A percentile compares a stretch with the other conserved stretches of the same genome.
These are phyloP conservation scores for Synergus japonicus DNA, from an alignment of 2,888 invertebrate genomes.

Conservation along the genomic window DNA sequence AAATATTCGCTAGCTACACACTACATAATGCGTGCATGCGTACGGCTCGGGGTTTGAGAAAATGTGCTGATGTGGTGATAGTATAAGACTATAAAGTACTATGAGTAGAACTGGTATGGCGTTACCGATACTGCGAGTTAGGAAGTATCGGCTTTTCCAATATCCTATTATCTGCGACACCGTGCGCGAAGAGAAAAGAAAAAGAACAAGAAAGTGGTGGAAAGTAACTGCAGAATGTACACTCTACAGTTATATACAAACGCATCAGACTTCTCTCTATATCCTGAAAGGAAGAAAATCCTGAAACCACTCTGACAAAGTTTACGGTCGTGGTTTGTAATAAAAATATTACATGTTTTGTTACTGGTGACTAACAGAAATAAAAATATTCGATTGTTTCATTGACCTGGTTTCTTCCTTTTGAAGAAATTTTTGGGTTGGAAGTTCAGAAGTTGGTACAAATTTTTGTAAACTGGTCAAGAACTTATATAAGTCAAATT, in stretches of 20 bases:
- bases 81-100: not conserved
- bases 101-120: not conserved
- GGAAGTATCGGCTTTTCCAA: conserved; percentile 16
- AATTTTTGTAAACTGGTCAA: too few relatives aligned
- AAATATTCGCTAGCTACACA: not conserved
- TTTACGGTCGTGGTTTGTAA: conserved; percentile 1
- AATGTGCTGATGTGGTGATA: not conserved
- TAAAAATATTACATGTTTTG: not conserved
- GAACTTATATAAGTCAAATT: too few relatives aligned
- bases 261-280: conserved; percentile 1
- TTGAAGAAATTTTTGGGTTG: too few relatives aligned
- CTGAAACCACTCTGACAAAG: not conserved
- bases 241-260: not conserved
- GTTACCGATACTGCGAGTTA: conserved; percentile 13
- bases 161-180: conserved; percentile 34
- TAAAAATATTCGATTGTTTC: too few relatives aligned
- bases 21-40: conserved; percentile 4
- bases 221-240: not conserved
- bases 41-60: not conserved
- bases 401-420: too few relatives aligned
- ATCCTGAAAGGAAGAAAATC: not conserved
- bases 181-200: not conserved
- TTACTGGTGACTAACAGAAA: not conserved
- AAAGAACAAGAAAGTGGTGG: not conserved
- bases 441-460: too few relatives aligned